Percentiles rank a stretch among this genome's conserved stretches.
These are phyloP conservation scores for Hecatera dysodea DNA, from an alignment of 2,888 invertebrate genomes.

Conservation along the genomic window DNA sequence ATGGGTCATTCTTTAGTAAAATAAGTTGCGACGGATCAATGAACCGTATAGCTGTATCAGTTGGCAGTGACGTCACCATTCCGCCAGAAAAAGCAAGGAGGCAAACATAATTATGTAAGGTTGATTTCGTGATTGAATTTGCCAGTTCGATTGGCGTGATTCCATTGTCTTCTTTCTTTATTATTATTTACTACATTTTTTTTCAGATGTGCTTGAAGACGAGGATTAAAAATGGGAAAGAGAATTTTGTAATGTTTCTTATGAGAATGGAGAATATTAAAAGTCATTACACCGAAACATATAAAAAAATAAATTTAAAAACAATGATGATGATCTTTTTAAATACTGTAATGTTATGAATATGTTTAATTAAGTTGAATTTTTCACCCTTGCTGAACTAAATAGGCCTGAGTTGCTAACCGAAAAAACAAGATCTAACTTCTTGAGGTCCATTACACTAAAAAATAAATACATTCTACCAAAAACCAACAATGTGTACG, in stretches of 20 bases:
- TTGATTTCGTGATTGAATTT: conserved; percentile 72
- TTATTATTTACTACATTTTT: conserved; percentile 28
- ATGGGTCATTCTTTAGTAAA: conserved; percentile 65
- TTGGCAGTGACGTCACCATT: conserved; percentile 66
- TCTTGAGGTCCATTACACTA: too few relatives aligned
- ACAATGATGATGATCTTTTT: too few relatives aligned
- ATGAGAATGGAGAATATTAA: background rate
- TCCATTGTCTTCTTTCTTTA: conserved; percentile 52
- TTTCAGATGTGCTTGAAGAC: conserved; percentile 1
- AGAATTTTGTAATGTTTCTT: background rate
- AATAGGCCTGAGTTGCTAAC: too few relatives aligned
- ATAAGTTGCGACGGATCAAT: conserved; percentile 68
- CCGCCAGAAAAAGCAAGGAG: conserved; percentile 63
- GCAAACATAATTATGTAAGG: conserved; percentile 74
- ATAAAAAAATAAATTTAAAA: too few relatives aligned
- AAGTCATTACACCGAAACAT: too few relatives aligned
- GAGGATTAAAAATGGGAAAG: background rate
- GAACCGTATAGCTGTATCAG: conserved; percentile 62
- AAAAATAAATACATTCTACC: too few relatives aligned
- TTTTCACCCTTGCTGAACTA: too few relatives aligned
- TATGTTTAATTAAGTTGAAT: too few relatives aligned
- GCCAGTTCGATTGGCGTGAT: conserved; percentile 67
- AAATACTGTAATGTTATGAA: too few relatives aligned
- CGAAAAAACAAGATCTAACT: too few relatives aligned
- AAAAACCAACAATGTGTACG: too few relatives aligned